Percentiles rank a stretch among this genome's conserved stretches.
Evolutionary conservation across 2,113 vertebrate genomes (phyloP).

Genomic region (Melospiza georgiana): DNA sequence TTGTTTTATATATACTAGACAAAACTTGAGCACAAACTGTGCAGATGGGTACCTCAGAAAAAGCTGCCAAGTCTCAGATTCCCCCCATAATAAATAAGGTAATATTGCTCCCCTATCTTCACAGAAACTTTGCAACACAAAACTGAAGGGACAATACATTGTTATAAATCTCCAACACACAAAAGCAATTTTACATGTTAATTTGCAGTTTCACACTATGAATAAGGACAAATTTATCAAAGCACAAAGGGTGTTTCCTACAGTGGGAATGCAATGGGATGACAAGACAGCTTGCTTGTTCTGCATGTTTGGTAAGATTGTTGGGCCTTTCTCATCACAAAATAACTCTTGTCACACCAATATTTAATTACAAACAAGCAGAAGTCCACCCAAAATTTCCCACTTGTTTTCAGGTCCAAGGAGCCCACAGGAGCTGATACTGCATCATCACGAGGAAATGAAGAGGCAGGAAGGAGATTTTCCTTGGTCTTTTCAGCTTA

Average conservation of each 20-base stretch:
- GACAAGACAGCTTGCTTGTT: slow-evolving; percentile 1
- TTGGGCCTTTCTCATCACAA: not conserved
- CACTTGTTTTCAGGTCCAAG: not conserved
- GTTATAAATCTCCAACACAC: not conserved
- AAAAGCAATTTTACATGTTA: not conserved
- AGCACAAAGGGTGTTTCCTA: not conserved
- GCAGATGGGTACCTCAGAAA: not conserved
- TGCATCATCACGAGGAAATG: not conserved
- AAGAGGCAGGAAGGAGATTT: not conserved
- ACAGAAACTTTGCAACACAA: not conserved
- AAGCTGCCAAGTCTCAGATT: not conserved
- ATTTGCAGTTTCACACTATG: not conserved
- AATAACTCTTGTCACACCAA: not conserved
- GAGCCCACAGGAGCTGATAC: not conserved
- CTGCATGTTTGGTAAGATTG: not conserved
- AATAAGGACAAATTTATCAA: not conserved
- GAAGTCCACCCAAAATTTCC: not conserved
- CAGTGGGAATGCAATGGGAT: not conserved
- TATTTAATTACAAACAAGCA: not conserved
- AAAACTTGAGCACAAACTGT: not conserved
- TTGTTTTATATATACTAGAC: not conserved
- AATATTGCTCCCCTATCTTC: not conserved
- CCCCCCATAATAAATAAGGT: not conserved
- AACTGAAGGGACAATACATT: not conserved
- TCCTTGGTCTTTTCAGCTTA: not conserved